Base-by-base conservation (phyloP, 2,888 invertebrate genomes). In the Diadegma fenestrale region DNA sequence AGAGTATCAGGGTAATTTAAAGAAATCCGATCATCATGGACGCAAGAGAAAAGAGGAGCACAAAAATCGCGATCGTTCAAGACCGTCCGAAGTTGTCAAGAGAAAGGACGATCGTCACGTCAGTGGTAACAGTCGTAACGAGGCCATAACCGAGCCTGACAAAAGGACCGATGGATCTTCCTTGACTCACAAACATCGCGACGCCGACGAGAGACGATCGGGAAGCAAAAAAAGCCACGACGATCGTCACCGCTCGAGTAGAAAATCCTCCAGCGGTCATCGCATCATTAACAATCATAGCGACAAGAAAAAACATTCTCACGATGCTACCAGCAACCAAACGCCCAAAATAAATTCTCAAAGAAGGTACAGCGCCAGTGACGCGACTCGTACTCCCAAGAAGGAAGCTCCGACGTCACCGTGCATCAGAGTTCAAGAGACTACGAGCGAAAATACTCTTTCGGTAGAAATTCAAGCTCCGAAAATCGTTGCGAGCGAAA, bases 1-100 rank as follows among this genome's bases (percentile, higher is more conserved):
- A 1, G 94, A 94, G 86, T 94, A 94, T 88, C 94, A 94, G 81
- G 94, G 94, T 3, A 94, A 94, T 82, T 78, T 94, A 8, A 94
- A 94, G 48, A 94, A 94, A 48, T 93, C 94, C 0, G 94, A 94
- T 76, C 94, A 93, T 37, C 93, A 93, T 45, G 92, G 92, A 0
- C 92, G 93, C 30, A 88, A 88, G 72, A 79, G 88, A 8, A 93
- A 93, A 61, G 92, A 92, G 1, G 89, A 88, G 10, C 80, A 87
- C n/a, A 92, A 92, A 64, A 90, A 79, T 82, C 89, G 91, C 8
- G 89, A 90, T 79, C 90, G 88, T 37, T 58, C 77, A 14, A 88
- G 91, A 54, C 89, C 89, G 43, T 63, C 84, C 10, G 85, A 86
- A 37, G 73, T 73, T 4, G 86, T 82, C 22, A 90, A 90, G 64